Base-by-base conservation (phyloP, 2,797 vertebrate species). In the Babyrousa celebensis region DNA sequence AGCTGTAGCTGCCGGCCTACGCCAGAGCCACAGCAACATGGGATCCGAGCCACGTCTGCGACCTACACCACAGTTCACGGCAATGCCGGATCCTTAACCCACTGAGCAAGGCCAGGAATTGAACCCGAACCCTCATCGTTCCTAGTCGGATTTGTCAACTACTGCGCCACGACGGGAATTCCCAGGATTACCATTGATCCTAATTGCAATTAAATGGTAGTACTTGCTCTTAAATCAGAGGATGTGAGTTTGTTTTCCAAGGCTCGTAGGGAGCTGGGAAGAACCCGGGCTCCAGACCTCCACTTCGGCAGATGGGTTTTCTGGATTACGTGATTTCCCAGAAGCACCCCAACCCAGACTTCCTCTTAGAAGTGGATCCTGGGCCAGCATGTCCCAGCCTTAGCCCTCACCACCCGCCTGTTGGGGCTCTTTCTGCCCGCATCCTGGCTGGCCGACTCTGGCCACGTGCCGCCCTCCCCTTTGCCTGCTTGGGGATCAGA, bases 381-480 rank as follows among this genome's bases (percentile, higher is more conserved):
- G 12, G n/a, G 68, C 91, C 83, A 25, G 84, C 54, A 20, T 27
- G 6, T 17, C 58, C 43, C 70, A 78, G 74, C 60, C 83, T 67
- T n/a, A 75, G 58, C 27, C 48, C 15, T 36, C 20, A 17, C 29
- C 5, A 7, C 36, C 80, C 12, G 3, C 36, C 63, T 40, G 16
- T 68, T 40, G 8, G 12, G 1, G 62, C 25, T 58, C 23, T 74
- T 36, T 78, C 72, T 63, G 80, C 86, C 84, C 77, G 74, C 5
- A 92, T 96, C 89, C 97, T 89, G 74, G 98, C 98, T 85, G 36
- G 97, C 97, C 82, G 25, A 95, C 98, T 90, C 96, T 97, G 86
- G 17, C 94, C 98, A 98, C 96, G 96, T 97, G 98, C 93, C 5
- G 54, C 91, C 93, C 91, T 97, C 95, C 84, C 67, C 52, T 79